A percentile compares a stretch with the other conserved stretches of the same genome.
Evolutionary conservation across 2,113 vertebrate species (phyloP).

Genomic region (Pollachius pollachius): DNA sequence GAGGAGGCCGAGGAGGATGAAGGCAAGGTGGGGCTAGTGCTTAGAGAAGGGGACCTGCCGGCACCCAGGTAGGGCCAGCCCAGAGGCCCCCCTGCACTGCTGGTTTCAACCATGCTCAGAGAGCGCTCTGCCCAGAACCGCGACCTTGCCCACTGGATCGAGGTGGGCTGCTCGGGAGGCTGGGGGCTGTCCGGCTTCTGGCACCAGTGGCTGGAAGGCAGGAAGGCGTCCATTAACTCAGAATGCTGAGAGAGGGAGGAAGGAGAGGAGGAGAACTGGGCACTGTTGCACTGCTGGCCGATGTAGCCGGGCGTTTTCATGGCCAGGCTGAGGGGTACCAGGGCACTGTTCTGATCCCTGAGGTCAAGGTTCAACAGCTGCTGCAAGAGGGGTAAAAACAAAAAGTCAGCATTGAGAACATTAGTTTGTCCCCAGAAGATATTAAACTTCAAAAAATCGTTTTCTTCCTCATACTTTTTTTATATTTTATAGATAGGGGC

Average conservation of each 20-base stretch:
- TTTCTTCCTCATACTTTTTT: no score
- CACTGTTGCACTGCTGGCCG: slow-evolving; percentile 31
- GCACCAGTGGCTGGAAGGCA: slow-evolving; percentile 51
- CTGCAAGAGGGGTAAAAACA: slow-evolving; percentile 32
- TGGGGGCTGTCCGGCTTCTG: slow-evolving; percentile 43
- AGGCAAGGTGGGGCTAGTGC: slow-evolving; percentile 24
- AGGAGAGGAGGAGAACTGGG: slow-evolving; percentile 16
- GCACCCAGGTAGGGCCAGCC: slow-evolving; percentile 59
- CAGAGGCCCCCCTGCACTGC: slow-evolving; percentile 36
- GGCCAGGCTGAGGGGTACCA: slow-evolving; percentile 24
- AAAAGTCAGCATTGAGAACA: neutral
- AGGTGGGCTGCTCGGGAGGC: slow-evolving; percentile 26
- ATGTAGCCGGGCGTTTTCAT: slow-evolving; percentile 51
- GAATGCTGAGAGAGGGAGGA: slow-evolving; percentile 47
- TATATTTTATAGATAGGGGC: no score
- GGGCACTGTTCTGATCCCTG: slow-evolving; percentile 40
- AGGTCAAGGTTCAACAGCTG: slow-evolving; percentile 67
- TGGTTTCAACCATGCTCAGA: slow-evolving; percentile 72
- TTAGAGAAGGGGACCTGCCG: slow-evolving; percentile 32
- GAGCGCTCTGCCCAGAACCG: slow-evolving; percentile 68
- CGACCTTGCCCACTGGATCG: slow-evolving; percentile 52
- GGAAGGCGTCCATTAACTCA: slow-evolving; percentile 37
- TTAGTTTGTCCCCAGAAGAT: no score
- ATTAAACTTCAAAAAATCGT: no score
- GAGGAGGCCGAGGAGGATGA: slow-evolving; percentile 43